A percentile compares a stretch with the other conserved stretches of the same genome.
These are phyloP conservation scores for Lasaia peninsularis DNA, from an alignment of 1,140 invertebrate genomes.

Conservation along the genomic window DNA sequence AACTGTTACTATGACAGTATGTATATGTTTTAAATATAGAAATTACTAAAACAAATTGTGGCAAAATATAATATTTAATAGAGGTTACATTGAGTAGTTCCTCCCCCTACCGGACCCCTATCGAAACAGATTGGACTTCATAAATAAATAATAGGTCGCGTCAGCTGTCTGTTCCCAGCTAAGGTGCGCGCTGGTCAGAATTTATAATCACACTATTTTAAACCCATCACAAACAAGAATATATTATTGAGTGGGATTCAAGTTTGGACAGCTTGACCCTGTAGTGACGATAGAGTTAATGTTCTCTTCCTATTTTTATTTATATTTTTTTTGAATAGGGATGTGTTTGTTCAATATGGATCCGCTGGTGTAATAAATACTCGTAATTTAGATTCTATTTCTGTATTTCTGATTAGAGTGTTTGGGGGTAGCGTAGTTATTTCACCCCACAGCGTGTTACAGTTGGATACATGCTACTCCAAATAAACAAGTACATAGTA, in stretches of 20 bases:
- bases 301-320: neutral
- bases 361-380: no score
- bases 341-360: no score
- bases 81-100: neutral
- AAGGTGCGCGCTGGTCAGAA: conserved; percentile 25
- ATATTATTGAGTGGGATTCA: neutral
- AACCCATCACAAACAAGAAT: neutral
- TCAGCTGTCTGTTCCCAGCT: conserved; percentile 33
- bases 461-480: no score
- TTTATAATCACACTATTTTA: conserved; percentile 25
- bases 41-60: no score
- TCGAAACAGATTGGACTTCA: conserved; percentile 24
- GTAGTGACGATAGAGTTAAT: neutral
- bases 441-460: no score
- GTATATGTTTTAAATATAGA: no score
- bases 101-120: conserved; percentile 3
- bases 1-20: no score
- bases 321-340: neutral
- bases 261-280: neutral
- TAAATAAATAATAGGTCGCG: conserved; percentile 37
- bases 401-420: no score
- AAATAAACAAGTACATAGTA: no score
- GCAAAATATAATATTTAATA: no score
- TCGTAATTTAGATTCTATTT: no score
- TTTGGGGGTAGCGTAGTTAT: no score